phyloP scores from a whole-genome alignment of 2,113 vertebrate genomes.

The Ciconia maguari region DNA sequence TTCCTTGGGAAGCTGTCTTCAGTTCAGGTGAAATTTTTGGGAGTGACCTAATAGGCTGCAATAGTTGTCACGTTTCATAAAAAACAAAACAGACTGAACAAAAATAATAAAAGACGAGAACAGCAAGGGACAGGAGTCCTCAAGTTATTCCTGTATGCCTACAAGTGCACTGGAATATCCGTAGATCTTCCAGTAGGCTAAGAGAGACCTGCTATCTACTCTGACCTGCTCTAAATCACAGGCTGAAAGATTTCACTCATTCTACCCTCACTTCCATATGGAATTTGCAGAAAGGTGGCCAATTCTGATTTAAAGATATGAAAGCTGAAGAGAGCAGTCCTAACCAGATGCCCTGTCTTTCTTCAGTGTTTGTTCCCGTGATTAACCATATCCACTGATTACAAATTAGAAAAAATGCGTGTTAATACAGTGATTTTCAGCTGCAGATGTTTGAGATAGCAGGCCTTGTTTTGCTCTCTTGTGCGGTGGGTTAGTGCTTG shows the following conservation, averaged over 20 bases:
- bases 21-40: neutral
- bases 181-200: neutral
- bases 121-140: neutral
- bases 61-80: neutral
- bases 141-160: neutral
- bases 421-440: neutral
- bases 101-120: neutral
- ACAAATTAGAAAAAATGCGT: neutral
- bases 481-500: neutral
- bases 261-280: rapidly evolving
- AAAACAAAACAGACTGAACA: neutral
- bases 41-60: neutral
- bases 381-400: neutral
- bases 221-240: neutral
- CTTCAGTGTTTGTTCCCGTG: neutral
- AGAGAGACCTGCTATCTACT: neutral
- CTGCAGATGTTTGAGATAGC: neutral
- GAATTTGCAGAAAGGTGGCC: neutral
- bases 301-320: neutral
- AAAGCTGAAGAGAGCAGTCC: neutral
- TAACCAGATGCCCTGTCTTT: neutral
- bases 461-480: neutral
- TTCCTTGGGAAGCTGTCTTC: neutral
- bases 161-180: neutral
- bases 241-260: neutral